Conservation (phyloP, 37 sponge, comb jelly and placozoan species). For the Chondrosia reniformis region DNA sequence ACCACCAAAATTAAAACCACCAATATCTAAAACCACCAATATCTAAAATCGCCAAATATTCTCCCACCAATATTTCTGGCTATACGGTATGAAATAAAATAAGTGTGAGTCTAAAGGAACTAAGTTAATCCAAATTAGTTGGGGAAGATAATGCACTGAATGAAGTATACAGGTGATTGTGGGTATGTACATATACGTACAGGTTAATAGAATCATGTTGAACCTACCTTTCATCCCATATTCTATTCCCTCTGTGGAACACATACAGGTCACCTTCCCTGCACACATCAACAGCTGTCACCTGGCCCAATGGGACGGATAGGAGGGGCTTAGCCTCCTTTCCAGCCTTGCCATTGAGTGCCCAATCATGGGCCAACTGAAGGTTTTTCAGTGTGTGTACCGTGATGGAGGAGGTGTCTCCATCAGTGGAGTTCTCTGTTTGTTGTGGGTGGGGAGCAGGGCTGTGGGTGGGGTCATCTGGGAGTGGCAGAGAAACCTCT, state of each 20-base stretch:
- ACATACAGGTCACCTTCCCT: conserved; percentile 40
- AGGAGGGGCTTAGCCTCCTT: background rate
- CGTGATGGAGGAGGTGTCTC: conserved; percentile 8
- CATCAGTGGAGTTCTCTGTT: background rate
- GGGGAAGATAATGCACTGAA: background rate
- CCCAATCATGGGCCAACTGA: conserved; percentile 5
- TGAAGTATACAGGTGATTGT: background rate
- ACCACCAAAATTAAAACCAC: no score
- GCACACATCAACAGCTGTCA: conserved; percentile 53
- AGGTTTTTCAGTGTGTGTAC: no score
- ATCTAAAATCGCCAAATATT: no score
- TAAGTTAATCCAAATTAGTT: no score
- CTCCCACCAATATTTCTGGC: no score
- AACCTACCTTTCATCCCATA: conserved; percentile 61
- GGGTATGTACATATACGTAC: background rate
- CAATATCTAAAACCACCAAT: no score
- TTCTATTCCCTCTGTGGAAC: conserved; percentile 58
- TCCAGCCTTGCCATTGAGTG: background rate
- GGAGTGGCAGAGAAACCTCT: background rate
- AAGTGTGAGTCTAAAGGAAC: no score
- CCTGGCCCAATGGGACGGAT: conserved; percentile 60
- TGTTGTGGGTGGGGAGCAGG: conserved; percentile 4
- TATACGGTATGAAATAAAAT: no score
- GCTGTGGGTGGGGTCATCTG: background rate
- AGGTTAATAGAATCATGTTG: background rate